Evolutionary conservation across 2,888 invertebrate species (phyloP).

Genomic region (Notodonta ziczac): DNA sequence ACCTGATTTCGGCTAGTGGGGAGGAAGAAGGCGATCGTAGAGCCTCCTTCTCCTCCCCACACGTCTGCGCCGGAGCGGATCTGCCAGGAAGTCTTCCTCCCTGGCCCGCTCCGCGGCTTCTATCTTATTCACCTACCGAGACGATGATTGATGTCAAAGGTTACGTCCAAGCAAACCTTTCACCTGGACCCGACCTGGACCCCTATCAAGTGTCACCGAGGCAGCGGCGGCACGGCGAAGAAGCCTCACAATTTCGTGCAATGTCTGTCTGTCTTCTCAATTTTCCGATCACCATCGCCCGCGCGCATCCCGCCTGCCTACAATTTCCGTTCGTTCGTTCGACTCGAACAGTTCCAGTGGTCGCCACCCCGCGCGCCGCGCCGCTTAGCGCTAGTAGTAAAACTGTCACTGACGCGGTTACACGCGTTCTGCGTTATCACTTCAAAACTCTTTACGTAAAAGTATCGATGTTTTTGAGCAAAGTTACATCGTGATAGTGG

Average conservation of each 20-base stretch:
- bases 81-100: no score
- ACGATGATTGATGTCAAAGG: not conserved
- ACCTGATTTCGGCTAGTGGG: no score
- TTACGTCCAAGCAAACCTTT: not conserved
- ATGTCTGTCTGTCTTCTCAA: not conserved
- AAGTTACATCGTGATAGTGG: slow-evolving; percentile 61
- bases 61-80: no score
- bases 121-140: no score
- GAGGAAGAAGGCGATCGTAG: no score
- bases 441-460: slow-evolving; percentile 70
- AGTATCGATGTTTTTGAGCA: slow-evolving; percentile 62
- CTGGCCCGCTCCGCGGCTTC: no score
- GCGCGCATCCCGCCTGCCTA: not conserved
- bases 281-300: not conserved
- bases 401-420: slow-evolving; percentile 40
- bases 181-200: not conserved
- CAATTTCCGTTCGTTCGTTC: slow-evolving; percentile 9
- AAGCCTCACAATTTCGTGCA: not conserved
- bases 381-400: slow-evolving; percentile 61
- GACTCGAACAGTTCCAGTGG: slow-evolving; percentile 42
- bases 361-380: slow-evolving; percentile 35
- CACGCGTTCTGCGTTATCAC: slow-evolving; percentile 34
- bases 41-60: no score
- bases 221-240: not conserved
- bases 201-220: not conserved